Conservation (phyloP, 2,113 vertebrate species). For the Tricholaema leucomelas region DNA sequence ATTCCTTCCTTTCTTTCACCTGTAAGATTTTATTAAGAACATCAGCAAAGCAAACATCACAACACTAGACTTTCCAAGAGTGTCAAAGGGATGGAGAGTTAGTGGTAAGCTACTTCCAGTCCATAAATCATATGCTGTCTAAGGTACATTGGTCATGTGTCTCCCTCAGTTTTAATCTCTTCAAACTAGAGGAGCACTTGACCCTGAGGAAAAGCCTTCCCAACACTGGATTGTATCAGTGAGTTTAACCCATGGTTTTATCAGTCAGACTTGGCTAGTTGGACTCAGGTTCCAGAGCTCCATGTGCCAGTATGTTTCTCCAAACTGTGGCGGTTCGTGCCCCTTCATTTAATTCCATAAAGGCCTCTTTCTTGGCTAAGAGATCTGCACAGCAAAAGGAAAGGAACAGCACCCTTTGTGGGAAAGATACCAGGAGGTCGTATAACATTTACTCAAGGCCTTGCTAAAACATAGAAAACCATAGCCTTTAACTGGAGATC, state of each 20-base stretch:
- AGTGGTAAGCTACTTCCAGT: background rate
- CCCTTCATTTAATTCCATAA: background rate
- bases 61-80: background rate
- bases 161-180: background rate
- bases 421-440: background rate
- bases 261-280: fast-evolving
- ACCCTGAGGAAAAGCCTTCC: background rate
- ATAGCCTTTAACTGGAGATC: background rate
- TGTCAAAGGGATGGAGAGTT: background rate
- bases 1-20: background rate
- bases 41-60: background rate
- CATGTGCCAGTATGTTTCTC: background rate
- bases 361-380: background rate
- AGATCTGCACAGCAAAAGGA: background rate
- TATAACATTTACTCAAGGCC: background rate
- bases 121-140: background rate
- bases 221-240: background rate
- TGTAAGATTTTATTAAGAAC: background rate
- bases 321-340: background rate
- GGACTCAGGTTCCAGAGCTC: background rate
- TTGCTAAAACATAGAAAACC: background rate
- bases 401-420: background rate
- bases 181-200: background rate
- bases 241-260: background rate
- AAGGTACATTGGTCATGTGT: background rate